A percentile compares a stretch with the other conserved stretches of the same genome.
Conservation (phyloP, 35 echinoderm and acorn worm genomes). For the Strongylocentrotus purpuratus region DNA sequence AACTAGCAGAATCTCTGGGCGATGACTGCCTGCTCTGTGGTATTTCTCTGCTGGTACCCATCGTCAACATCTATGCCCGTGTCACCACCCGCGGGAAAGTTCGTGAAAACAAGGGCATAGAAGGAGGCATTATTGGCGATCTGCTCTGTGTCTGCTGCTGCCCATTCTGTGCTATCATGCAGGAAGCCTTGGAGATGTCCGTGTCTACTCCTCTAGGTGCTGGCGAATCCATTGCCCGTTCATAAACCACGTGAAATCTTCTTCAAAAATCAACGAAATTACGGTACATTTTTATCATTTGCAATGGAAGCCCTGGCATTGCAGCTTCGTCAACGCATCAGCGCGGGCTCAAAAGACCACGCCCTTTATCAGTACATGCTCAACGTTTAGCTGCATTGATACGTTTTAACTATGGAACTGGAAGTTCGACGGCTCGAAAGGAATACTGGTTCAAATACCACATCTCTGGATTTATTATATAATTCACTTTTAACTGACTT, state of each 20-base stretch:
- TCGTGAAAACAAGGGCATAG: conserved; percentile 93
- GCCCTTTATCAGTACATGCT: neutral
- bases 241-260: conserved; percentile 45
- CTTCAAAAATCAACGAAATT: neutral
- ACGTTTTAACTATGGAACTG: neutral
- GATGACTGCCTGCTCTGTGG: conserved; percentile 95
- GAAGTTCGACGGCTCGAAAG: neutral
- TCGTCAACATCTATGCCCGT: conserved; percentile 91
- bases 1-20: conserved; percentile 80
- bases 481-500: neutral
- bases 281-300: neutral
- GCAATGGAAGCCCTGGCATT: neutral
- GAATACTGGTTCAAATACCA: neutral
- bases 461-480: neutral
- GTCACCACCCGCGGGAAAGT: conserved; percentile 86
- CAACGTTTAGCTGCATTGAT: neutral
- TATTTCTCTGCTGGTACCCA: conserved; percentile 69
- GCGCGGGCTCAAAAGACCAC: neutral
- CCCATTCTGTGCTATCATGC: conserved; percentile 82
- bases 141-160: conserved; percentile 86
- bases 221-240: conserved; percentile 87
- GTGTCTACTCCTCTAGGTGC: conserved; percentile 89
- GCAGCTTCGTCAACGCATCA: neutral
- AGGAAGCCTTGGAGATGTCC: conserved; percentile 86
- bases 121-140: conserved; percentile 84